Evolutionary conservation across 2,797 vertebrate genomes (phyloP).

Genomic region (Myotis findleyi): DNA sequence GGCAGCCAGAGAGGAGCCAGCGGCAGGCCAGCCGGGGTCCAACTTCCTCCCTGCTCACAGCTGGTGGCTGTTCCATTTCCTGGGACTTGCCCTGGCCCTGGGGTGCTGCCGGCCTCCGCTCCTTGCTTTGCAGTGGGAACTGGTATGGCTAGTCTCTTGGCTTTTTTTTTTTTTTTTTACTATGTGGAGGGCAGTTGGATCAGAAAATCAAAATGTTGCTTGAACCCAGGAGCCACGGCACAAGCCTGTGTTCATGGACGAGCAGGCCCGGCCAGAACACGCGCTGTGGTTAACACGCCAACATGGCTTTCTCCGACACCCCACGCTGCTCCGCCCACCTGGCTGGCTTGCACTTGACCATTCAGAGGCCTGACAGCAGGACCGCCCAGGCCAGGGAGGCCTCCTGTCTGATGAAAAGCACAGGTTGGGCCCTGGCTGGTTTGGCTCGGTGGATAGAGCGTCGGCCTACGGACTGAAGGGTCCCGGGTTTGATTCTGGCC

Average conservation of each 20-base stretch:
- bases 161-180: background rate
- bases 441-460: too few species aligned
- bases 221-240: constrained; percentile 72
- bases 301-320: constrained; percentile 55
- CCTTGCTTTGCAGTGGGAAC: background rate
- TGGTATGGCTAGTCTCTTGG: background rate
- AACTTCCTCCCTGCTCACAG: constrained; percentile 56
- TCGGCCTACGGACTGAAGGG: too few species aligned
- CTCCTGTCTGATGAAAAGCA: background rate
- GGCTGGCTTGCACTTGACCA: constrained; percentile 2
- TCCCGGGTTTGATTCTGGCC: too few species aligned
- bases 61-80: fast-evolving
- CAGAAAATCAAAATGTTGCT: constrained; percentile 82
- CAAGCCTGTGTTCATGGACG: constrained; percentile 65
- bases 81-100: fast-evolving
- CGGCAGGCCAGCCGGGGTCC: background rate
- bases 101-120: fast-evolving
- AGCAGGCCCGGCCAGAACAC: constrained; percentile 58
- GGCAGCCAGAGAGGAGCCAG: background rate
- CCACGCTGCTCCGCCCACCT: background rate
- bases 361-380: background rate
- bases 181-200: background rate
- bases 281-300: constrained; percentile 76
- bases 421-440: background rate
- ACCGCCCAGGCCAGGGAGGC: background rate